Evolutionary conservation across 2,888 invertebrate genomes (phyloP).

Genomic region (Leptothorax acervorum): DNA sequence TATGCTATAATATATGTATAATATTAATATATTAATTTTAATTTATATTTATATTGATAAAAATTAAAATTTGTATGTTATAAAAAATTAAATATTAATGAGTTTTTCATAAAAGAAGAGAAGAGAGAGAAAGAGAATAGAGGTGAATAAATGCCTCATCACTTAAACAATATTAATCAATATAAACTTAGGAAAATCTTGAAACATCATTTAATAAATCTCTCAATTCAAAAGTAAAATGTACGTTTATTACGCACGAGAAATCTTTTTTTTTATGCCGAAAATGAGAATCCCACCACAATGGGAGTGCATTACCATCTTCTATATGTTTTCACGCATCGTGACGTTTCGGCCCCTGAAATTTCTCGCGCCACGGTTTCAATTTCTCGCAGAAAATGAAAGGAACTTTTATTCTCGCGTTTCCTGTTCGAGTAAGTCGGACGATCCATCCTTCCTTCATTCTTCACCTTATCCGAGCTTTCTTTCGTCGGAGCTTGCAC

Average conservation of each 20-base stretch:
- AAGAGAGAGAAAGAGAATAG: no score
- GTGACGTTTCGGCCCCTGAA: background rate
- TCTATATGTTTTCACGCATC: conserved; percentile 12
- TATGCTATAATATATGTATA: background rate
- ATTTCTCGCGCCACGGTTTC: conserved; percentile 27
- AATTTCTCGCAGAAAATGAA: conserved; percentile 44
- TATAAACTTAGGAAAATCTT: background rate
- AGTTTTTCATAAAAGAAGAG: background rate
- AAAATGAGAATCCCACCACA: background rate
- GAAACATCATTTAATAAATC: background rate
- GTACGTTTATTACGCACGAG: background rate
- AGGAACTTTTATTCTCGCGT: conserved; percentile 52
- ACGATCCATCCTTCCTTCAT: conserved; percentile 32
- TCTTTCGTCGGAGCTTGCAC: conserved; percentile 17
- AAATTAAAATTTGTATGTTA: background rate
- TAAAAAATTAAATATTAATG: background rate
- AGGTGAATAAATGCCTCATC: background rate
- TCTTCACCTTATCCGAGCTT: conserved; percentile 30
- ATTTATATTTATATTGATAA: background rate
- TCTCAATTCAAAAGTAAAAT: background rate
- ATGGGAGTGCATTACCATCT: background rate
- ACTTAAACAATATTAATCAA: background rate
- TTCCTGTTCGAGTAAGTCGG: conserved; percentile 42
- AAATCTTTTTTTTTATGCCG: background rate
- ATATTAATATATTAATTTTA: background rate